These are phyloP conservation scores for Antennarius maculatus DNA, from an alignment of 2,797 vertebrate genomes.

Conservation along the genomic window DNA sequence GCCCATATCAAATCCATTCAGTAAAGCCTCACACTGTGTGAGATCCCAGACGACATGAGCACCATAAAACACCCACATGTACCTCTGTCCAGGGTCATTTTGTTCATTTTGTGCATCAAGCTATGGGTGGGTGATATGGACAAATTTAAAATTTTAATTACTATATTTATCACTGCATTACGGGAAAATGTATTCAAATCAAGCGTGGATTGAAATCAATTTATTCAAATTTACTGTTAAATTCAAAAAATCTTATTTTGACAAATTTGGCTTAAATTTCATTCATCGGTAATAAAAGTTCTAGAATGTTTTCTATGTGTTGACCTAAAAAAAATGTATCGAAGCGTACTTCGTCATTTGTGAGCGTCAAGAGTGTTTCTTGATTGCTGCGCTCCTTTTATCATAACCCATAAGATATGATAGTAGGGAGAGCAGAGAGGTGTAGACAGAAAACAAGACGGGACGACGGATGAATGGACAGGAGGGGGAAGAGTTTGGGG, in stretches of 20 bases:
- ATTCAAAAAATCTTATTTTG: neutral
- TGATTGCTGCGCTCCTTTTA: neutral
- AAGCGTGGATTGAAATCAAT: neutral
- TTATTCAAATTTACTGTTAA: neutral
- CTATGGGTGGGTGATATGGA: conserved; percentile 20
- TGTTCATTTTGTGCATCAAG: conserved; percentile 34
- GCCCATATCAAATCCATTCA: conserved; percentile 80
- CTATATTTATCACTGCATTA: neutral
- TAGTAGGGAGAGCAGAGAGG: neutral
- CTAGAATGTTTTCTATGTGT: too few species aligned
- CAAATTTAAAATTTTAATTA: neutral
- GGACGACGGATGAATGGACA: neutral
- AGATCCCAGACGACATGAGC: conserved; percentile 56
- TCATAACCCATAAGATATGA: neutral
- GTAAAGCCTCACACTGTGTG: conserved; percentile 47
- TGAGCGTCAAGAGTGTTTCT: neutral
- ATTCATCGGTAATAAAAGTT: too few species aligned
- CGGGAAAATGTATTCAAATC: conserved; percentile 3
- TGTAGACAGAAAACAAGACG: neutral
- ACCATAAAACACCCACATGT: conserved; percentile 40
- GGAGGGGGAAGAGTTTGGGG: neutral
- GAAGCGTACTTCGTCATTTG: too few species aligned
- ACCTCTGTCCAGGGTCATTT: conserved; percentile 38
- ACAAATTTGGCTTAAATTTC: too few species aligned
- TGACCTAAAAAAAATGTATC: too few species aligned